A percentile compares a stretch with the other conserved stretches of the same genome.
phyloP scores from a whole-genome alignment of 1,140 invertebrate genomes.

The Diorhabda carinulata region DNA sequence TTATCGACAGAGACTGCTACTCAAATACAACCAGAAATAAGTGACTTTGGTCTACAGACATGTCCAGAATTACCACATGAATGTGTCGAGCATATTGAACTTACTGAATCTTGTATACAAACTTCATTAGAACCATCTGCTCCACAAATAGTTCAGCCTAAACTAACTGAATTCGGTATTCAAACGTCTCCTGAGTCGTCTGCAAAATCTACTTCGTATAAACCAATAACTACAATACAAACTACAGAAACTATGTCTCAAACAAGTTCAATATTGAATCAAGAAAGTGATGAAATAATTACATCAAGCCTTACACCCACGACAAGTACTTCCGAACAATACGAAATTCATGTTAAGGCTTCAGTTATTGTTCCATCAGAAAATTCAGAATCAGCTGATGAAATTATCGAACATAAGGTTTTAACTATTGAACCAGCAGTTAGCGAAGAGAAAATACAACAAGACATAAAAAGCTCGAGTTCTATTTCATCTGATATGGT shows the following conservation, averaged over 20 bases:
- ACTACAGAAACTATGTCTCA: slow-evolving; percentile 48
- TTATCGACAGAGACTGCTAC: slow-evolving; percentile 39
- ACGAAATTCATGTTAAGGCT: slow-evolving; percentile 60
- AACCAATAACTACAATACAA: slow-evolving; percentile 23
- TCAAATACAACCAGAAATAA: slow-evolving; percentile 38
- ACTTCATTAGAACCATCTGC: slow-evolving; percentile 53
- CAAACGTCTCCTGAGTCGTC: slow-evolving; percentile 56
- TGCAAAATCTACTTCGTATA: slow-evolving; percentile 22
- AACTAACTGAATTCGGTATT: slow-evolving; percentile 31
- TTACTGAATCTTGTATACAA: slow-evolving; percentile 45
- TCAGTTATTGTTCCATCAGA: slow-evolving; percentile 56
- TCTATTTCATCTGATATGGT: slow-evolving; percentile 7
- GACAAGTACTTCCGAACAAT: slow-evolving; percentile 54
- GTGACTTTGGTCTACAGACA: slow-evolving; percentile 50
- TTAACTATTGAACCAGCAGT: neutral
- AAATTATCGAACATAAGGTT: neutral
- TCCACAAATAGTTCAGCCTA: slow-evolving; percentile 43
- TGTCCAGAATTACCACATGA: slow-evolving; percentile 42
- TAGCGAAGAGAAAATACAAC: neutral
- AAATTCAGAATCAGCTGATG: slow-evolving; percentile 35
- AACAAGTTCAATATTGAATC: slow-evolving; percentile 46
- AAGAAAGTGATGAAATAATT: slow-evolving; percentile 31
- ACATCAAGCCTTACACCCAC: slow-evolving; percentile 25
- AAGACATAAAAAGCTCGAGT: no score
- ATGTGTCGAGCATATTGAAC: slow-evolving; percentile 42